These are phyloP conservation scores for Carettochelys insculpta DNA, from an alignment of 2,113 vertebrate species.

Conservation along the genomic window DNA sequence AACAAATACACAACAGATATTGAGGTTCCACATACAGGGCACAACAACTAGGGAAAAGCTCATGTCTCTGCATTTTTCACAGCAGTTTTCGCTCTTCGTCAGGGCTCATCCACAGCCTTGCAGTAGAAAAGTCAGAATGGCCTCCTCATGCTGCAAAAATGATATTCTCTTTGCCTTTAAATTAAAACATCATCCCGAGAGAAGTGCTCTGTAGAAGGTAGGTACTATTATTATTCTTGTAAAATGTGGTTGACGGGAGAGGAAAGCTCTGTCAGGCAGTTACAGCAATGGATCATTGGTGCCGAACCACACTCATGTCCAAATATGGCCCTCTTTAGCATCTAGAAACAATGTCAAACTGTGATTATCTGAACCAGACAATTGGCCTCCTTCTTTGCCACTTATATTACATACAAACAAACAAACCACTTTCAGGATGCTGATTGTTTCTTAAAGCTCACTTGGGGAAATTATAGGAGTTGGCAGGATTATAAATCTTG, in stretches of 20 bases:
- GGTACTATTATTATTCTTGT: neutral
- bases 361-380: neutral
- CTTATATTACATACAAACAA: fast-evolving
- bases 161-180: neutral
- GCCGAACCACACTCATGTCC: neutral
- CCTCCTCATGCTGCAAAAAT: fast-evolving
- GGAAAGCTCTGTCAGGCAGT: neutral
- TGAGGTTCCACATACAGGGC: neutral
- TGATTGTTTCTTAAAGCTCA: fast-evolving
- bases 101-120: neutral
- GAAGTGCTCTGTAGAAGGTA: neutral
- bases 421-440: neutral
- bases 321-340: neutral
- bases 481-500: neutral
- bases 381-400: neutral
- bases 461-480: neutral
- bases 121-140: neutral
- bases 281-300: neutral
- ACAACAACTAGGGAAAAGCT: neutral
- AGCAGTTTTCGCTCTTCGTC: neutral
- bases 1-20: neutral
- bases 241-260: neutral
- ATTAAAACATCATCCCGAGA: neutral
- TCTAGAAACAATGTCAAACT: neutral
- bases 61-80: neutral